Evolutionary conservation across 2,888 invertebrate genomes (phyloP).

Genomic region (Hypercompe scribonia): DNA sequence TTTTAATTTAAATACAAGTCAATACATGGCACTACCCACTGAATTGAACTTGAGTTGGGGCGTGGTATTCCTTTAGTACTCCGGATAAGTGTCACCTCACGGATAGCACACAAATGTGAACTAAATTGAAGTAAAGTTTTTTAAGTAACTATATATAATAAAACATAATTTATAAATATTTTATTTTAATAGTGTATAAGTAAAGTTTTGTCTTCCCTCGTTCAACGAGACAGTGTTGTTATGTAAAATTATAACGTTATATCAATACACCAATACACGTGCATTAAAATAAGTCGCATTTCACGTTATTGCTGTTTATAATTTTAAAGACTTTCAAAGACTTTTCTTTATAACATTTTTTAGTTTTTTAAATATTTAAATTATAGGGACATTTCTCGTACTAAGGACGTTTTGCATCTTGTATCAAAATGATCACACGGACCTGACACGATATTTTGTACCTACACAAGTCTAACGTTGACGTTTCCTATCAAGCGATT

Average conservation of each 20-base stretch:
- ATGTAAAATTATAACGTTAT: too few species aligned
- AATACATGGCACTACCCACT: neutral
- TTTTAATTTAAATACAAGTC: neutral
- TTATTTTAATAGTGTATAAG: neutral
- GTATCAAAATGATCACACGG: conserved; percentile 42
- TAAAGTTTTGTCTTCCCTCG: neutral
- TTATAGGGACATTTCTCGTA: conserved; percentile 34
- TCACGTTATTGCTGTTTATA: neutral
- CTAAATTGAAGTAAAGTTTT: neutral
- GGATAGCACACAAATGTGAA: neutral
- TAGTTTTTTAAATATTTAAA: neutral
- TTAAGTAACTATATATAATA: too few species aligned
- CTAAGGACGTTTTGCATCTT: conserved; percentile 11
- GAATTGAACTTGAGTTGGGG: neutral
- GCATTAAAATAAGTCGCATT: neutral
- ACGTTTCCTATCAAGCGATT: conserved; percentile 29
- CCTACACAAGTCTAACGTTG: conserved; percentile 49
- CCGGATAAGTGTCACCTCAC: neutral
- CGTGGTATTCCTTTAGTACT: neutral
- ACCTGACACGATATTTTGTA: conserved; percentile 56
- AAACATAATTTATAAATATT: neutral
- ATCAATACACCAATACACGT: neutral
- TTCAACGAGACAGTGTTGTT: too few species aligned
- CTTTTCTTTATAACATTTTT: neutral
- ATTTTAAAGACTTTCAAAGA: neutral